phyloP scores from a whole-genome alignment of 2,888 invertebrate genomes.

The Papilio protenor region DNA sequence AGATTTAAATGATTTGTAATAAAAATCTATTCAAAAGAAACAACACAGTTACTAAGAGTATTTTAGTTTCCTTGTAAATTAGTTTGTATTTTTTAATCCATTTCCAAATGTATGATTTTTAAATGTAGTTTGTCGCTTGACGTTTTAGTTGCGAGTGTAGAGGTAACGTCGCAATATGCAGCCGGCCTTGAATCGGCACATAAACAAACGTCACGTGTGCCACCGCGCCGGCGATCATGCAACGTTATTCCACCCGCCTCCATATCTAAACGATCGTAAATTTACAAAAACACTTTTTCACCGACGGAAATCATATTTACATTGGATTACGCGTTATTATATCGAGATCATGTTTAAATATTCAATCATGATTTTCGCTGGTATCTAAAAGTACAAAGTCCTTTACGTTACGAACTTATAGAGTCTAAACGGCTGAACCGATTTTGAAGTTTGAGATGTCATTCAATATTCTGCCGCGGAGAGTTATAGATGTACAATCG shows the following conservation, averaged over 20 bases:
- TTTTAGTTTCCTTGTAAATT: background rate
- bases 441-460: background rate
- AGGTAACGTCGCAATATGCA: slow-evolving; percentile 75
- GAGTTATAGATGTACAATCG: background rate
- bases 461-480: background rate
- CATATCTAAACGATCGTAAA: slow-evolving; percentile 41
- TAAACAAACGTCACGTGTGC: slow-evolving; percentile 79
- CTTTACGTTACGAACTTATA: background rate
- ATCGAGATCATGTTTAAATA: slow-evolving; percentile 3
- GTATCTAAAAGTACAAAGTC: too few relatives aligned
- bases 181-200: slow-evolving; percentile 71
- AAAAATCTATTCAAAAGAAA: background rate
- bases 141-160: slow-evolving; percentile 52
- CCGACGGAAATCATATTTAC: slow-evolving; percentile 22
- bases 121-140: slow-evolving; percentile 16
- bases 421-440: background rate
- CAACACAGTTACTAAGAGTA: background rate
- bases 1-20: too few relatives aligned
- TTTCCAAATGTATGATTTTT: background rate
- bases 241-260: slow-evolving; percentile 45
- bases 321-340: slow-evolving; percentile 10
- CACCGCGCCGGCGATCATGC: slow-evolving; percentile 52
- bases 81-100: background rate
- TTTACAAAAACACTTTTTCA: slow-evolving; percentile 36
- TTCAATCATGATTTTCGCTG: too few relatives aligned